phyloP scores from a whole-genome alignment of 2,888 invertebrate species.

The Chrysolina haemoptera region DNA sequence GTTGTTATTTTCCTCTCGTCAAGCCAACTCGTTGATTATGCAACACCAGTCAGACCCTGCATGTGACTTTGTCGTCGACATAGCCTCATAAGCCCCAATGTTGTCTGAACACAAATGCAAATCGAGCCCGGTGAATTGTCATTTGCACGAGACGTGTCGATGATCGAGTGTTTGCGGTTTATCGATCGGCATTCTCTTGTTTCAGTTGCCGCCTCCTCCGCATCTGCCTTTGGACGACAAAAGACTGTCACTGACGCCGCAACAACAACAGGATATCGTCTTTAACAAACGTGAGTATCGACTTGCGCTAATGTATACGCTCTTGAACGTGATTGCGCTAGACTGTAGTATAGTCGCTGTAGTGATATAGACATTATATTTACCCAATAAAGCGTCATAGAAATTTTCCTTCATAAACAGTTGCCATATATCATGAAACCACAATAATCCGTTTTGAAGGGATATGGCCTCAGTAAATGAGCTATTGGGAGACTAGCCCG shows the following conservation, averaged over 20 bases:
- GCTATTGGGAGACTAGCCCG: too few relatives aligned
- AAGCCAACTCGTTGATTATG: background rate
- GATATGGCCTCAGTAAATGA: too few relatives aligned
- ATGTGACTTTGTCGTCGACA: background rate
- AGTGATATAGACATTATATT: too few relatives aligned
- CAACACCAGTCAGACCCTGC: background rate
- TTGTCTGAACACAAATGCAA: constrained; percentile 16
- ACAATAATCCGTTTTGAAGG: too few relatives aligned
- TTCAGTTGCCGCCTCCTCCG: constrained; percentile 80
- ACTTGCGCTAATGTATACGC: too few relatives aligned
- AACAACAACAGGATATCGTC: constrained; percentile 44
- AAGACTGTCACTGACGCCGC: constrained; percentile 64
- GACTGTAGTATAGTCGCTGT: too few relatives aligned
- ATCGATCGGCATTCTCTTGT: constrained; percentile 57
- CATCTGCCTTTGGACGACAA: constrained; percentile 82
- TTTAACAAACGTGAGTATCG: constrained; percentile 51
- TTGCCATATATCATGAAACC: too few relatives aligned
- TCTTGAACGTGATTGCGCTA: too few relatives aligned
- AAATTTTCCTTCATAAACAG: too few relatives aligned
- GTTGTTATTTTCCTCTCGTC: background rate
- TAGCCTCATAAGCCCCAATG: constrained; percentile 1
- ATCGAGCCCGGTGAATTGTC: constrained; percentile 1
- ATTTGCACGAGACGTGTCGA: constrained; percentile 9
- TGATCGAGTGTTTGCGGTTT: constrained; percentile 32
- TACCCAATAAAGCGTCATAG: too few relatives aligned